Evolutionary conservation across 2,888 invertebrate species (phyloP).

Genomic region (Agrenia bidenticulata): DNA sequence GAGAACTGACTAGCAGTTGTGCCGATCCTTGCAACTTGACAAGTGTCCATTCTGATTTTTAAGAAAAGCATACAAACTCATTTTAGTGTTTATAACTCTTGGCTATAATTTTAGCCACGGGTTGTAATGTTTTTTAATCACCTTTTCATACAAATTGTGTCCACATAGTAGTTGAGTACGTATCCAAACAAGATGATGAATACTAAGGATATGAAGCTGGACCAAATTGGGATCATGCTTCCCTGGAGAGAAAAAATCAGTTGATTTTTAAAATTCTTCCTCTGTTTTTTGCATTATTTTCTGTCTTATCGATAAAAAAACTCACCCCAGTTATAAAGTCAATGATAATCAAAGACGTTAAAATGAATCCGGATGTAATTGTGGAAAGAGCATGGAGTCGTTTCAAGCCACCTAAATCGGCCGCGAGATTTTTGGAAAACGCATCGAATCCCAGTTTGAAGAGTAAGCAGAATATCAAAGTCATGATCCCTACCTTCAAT

Average conservation of each 20-base stretch:
- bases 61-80: too few relatives aligned
- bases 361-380: conserved; percentile 56
- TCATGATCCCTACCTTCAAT: conserved; percentile 36
- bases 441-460: conserved; percentile 50
- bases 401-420: conserved; percentile 61
- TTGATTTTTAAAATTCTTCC: too few relatives aligned
- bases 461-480: conserved; percentile 39
- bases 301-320: too few relatives aligned
- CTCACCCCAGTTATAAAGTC: conserved; percentile 57
- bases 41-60: conserved; percentile 43
- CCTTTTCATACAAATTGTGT: conserved; percentile 43
- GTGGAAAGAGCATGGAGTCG: conserved; percentile 60
- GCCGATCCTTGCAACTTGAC: conserved; percentile 41
- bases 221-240: conserved; percentile 40
- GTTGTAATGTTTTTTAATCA: too few relatives aligned
- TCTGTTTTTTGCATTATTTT: too few relatives aligned
- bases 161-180: conserved; percentile 39
- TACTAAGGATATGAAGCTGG: conserved; percentile 30
- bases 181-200: conserved; percentile 40
- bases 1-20: conserved; percentile 36
- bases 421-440: conserved; percentile 56
- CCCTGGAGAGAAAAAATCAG: conserved; percentile 23
- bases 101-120: too few relatives aligned
- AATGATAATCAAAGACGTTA: conserved; percentile 58
- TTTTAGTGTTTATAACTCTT: too few relatives aligned